Evolutionary conservation across 2,797 vertebrate genomes (phyloP), one percentile per base, ranked within the genome.

Genomic region (Simalia tracyae): DNA sequence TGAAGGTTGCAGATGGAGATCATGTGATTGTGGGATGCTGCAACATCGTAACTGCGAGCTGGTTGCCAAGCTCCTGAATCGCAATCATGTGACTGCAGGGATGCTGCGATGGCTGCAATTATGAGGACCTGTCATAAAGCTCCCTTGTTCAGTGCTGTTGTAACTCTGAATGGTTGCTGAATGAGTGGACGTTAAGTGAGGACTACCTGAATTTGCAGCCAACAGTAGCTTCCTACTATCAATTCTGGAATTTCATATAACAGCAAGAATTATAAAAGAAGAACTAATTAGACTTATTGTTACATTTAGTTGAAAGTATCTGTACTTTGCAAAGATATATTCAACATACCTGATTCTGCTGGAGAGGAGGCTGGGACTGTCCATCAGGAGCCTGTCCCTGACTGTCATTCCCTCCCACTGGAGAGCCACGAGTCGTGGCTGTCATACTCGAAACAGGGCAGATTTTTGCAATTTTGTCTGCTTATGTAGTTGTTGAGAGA

Each of bases 391-490:
- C 99, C 98, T 99, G 99, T 98, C 98, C 99, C 98, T 99, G 99
- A 98, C 98, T 99, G 96, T 99, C 99, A 98, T 99, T 99, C 98
- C 99, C 99, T 98, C 99, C 99, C 97, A 99, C 99, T 31, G 99
- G 99, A 98, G 99, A 99, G 98, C 99, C 99, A 99, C 99, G 99
- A 97, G 99, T 99, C 98, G 99, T 99, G 99, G 99, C 99, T 97
- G 99, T 99, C 99, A 99, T 99, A 99, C 98, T 99, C 99, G 99
- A 99, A 98, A 99, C 99, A 95, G 99, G 99, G 98, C 99, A 99
- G 98, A 99, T 99, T 98, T 99, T 99, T 99, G 99, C 99, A 99
- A 99, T 99, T 99, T 99, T 99, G 99, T 99, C 99, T 99, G 98
- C 98, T 99, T 99, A 99, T 98, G 98, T 98, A 98, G 99, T 98